Evolutionary conservation across 2,888 invertebrate species (phyloP).

Genomic region (Dicyrtomina minuta): DNA sequence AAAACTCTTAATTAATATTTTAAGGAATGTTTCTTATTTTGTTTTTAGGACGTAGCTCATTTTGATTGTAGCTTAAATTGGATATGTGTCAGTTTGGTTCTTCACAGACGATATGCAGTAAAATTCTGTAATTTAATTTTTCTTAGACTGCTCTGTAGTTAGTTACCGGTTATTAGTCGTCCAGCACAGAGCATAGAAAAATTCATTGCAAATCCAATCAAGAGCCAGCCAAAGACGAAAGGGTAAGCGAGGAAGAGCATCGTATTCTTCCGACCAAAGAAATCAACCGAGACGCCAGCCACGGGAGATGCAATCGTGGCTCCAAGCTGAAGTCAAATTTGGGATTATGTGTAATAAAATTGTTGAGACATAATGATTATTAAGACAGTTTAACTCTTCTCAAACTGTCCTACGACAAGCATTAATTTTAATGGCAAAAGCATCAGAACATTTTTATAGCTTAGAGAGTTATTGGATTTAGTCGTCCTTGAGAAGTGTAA

Average conservation of each 20-base stretch:
- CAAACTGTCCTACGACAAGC: background rate
- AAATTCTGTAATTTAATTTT: no score
- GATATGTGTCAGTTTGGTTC: no score
- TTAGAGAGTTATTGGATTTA: background rate
- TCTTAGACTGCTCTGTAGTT: no score
- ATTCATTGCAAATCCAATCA: constrained; percentile 53
- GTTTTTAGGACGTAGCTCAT: no score
- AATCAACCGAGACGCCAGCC: constrained; percentile 49
- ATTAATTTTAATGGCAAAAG: constrained; percentile 4
- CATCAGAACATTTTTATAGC: background rate
- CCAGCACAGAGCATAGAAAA: constrained; percentile 59
- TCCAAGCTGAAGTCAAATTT: constrained; percentile 40
- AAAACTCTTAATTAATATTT: no score
- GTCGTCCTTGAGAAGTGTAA: no score
- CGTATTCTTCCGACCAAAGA: constrained; percentile 41
- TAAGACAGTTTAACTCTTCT: background rate
- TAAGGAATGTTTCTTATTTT: no score
- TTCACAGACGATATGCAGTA: no score
- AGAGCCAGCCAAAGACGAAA: constrained; percentile 57
- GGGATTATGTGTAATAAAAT: no score
- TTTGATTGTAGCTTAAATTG: no score
- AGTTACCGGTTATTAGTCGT: constrained; percentile 54
- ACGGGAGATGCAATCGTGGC: constrained; percentile 43
- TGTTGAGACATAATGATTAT: no score
- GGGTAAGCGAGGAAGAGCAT: constrained; percentile 53